Evolutionary conservation across 2,888 invertebrate species (phyloP).

Genomic region (Hydroisotoma schaefferi): DNA sequence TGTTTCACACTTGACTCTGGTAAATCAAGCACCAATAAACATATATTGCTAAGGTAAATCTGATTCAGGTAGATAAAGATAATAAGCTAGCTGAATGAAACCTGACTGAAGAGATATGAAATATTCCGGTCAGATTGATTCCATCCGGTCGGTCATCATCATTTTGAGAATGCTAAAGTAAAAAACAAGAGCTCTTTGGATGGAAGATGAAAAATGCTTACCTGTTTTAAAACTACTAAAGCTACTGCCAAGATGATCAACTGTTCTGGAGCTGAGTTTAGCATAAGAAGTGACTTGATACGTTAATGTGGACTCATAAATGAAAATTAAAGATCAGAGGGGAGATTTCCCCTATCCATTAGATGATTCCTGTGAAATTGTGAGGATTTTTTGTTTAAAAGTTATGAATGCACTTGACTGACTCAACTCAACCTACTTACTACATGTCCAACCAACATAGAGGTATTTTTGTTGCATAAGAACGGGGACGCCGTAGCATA

Average conservation of each 20-base stretch:
- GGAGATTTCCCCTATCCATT: conserved; percentile 11
- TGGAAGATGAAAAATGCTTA: neutral
- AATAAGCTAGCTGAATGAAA: too few relatives aligned
- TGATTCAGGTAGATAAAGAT: too few relatives aligned
- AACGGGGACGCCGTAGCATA: too few relatives aligned
- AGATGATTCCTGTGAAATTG: conserved; percentile 14
- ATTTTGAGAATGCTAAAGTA: neutral
- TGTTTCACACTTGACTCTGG: too few relatives aligned
- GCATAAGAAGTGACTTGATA: too few relatives aligned
- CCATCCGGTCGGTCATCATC: conserved; percentile 19
- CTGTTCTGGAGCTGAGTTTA: too few relatives aligned
- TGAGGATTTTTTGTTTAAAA: neutral
- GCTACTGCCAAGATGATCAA: too few relatives aligned
- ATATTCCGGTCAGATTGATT: conserved; percentile 13
- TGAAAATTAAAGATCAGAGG: conserved; percentile 1
- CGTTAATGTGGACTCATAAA: conserved; percentile 6
- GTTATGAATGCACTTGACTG: conserved; percentile 3
- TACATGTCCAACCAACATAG: conserved; percentile 5
- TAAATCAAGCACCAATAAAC: too few relatives aligned
- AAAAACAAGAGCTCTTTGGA: neutral
- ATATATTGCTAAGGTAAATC: too few relatives aligned
- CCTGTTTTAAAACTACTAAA: neutral
- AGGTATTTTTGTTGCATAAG: neutral
- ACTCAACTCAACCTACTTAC: too few relatives aligned
- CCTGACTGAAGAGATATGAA: too few relatives aligned